Evolutionary conservation across 2,113 vertebrate genomes (phyloP).

Genomic region (Cyprinodon brontotheroides): DNA sequence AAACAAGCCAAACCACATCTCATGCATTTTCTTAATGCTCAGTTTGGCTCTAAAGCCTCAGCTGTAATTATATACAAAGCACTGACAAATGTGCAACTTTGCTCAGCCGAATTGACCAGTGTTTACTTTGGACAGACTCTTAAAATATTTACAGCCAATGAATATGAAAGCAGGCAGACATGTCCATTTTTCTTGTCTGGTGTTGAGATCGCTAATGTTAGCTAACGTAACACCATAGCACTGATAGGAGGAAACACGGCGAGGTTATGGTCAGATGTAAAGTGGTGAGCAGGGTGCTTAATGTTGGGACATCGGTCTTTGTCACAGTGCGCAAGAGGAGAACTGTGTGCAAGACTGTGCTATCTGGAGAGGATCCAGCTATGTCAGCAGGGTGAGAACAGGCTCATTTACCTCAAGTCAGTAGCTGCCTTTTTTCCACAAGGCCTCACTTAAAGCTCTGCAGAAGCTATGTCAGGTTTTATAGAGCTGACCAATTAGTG

Average conservation of each 20-base stretch:
- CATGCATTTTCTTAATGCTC: constrained; percentile 61
- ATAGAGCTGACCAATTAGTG: constrained; percentile 28
- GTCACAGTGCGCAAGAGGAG: constrained; percentile 59
- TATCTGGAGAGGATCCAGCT: constrained; percentile 61
- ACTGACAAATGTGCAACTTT: constrained; percentile 52
- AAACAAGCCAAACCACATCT: constrained; percentile 38
- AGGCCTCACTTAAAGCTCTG: constrained; percentile 39
- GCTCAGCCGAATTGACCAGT: constrained; percentile 46
- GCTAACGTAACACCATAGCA: constrained; percentile 15
- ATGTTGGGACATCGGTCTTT: constrained; percentile 71
- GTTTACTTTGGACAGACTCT: constrained; percentile 52
- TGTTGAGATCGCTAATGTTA: no score
- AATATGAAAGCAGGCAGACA: constrained; percentile 49
- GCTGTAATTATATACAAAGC: constrained; percentile 53
- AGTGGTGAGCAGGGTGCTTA: constrained; percentile 54
- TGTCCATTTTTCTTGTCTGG: constrained; percentile 16
- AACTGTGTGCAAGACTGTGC: constrained; percentile 50
- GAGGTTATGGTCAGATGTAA: constrained; percentile 60
- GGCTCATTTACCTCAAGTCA: constrained; percentile 69
- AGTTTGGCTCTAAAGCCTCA: constrained; percentile 51
- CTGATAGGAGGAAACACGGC: constrained; percentile 42
- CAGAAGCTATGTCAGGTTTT: constrained; percentile 39
- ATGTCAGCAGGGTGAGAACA: constrained; percentile 65
- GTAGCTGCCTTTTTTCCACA: constrained; percentile 55
- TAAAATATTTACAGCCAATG: constrained; percentile 67